Evolutionary conservation across 2,797 vertebrate species (phyloP).

Genomic region (Lindbergichthys nudifrons): DNA sequence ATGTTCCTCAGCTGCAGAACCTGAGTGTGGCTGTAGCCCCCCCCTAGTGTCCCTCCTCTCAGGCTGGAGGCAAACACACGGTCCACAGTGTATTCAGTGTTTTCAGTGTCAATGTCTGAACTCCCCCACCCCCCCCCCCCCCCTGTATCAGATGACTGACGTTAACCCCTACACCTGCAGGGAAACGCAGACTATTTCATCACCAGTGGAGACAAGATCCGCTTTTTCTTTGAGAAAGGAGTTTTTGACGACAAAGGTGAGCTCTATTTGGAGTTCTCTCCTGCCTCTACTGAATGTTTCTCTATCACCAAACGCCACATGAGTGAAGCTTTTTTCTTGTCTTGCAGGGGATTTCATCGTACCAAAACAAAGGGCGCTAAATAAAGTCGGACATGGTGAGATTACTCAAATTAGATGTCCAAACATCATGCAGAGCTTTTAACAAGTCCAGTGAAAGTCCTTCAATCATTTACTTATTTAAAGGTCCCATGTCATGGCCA

Average conservation of each 20-base stretch:
- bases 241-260: constrained; percentile 93
- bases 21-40: not conserved
- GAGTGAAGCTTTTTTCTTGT: constrained; percentile 31
- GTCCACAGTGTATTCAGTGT: constrained; percentile 46
- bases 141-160: constrained; percentile 25
- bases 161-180: constrained; percentile 77
- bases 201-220: constrained; percentile 94
- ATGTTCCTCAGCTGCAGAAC: not conserved
- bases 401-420: not conserved
- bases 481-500: no score
- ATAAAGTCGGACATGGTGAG: constrained; percentile 97
- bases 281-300: not conserved
- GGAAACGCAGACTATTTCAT: constrained; percentile 95
- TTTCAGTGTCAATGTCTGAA: no score
- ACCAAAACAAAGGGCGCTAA: constrained; percentile 88
- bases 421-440: no score
- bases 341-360: constrained; percentile 89
- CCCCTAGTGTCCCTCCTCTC: not conserved
- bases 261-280: not conserved
- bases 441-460: no score
- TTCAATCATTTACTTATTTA: no score
- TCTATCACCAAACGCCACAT: not conserved
- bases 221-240: constrained; percentile 97
- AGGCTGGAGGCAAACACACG: constrained; percentile 31
- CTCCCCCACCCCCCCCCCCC: no score